phyloP scores from a whole-genome alignment of 2,888 invertebrate genomes.

The Dendrolimus houi region DNA sequence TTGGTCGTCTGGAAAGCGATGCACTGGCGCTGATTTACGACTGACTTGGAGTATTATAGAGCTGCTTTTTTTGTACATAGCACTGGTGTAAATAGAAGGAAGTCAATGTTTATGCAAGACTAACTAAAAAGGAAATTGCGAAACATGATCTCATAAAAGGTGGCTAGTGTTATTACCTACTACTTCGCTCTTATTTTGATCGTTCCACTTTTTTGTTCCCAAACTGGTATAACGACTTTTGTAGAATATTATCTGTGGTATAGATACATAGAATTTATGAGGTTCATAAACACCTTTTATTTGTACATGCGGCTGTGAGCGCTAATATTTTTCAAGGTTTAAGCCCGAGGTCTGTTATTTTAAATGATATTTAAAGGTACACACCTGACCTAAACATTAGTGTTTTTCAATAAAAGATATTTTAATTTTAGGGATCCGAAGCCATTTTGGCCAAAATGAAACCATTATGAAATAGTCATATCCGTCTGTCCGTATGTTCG shows the following conservation, averaged over 20 bases:
- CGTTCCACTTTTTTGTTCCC: neutral
- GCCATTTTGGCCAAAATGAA: too few relatives aligned
- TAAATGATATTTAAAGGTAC: too few relatives aligned
- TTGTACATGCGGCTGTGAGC: too few relatives aligned
- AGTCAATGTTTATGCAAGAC: conserved; percentile 46
- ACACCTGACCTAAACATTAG: too few relatives aligned
- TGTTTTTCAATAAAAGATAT: too few relatives aligned
- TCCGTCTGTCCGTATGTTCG: too few relatives aligned
- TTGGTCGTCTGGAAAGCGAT: conserved; percentile 30
- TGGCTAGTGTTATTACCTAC: neutral
- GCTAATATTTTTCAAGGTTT: too few relatives aligned
- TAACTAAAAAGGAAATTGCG: conserved; percentile 38
- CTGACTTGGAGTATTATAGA: conserved; percentile 29
- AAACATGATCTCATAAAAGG: conserved; percentile 24
- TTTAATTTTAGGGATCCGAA: too few relatives aligned
- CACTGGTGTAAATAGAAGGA: conserved; percentile 31
- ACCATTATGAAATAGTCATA: too few relatives aligned
- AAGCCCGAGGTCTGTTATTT: too few relatives aligned
- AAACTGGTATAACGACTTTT: neutral
- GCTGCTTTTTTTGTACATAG: conserved; percentile 41
- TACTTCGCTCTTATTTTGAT: neutral
- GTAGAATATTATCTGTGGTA: neutral
- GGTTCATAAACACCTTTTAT: too few relatives aligned
- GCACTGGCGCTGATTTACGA: conserved; percentile 54
- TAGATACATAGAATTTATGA: too few relatives aligned